A percentile compares a stretch with the other conserved stretches of the same genome.
phyloP scores from a whole-genome alignment of 2,888 invertebrate genomes.

The Dione vanillae region DNA sequence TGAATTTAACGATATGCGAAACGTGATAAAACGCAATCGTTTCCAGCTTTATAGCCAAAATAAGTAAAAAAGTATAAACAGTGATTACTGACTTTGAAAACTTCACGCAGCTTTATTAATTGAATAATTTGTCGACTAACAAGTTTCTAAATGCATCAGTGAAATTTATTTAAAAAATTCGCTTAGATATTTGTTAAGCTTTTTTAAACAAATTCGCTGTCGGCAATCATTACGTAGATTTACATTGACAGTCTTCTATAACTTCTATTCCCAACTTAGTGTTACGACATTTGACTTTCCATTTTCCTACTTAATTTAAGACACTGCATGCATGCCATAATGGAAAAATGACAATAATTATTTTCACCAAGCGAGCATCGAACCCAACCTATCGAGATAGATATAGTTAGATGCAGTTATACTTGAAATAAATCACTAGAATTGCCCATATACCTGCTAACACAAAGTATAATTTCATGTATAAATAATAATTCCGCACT shows the following conservation, averaged over 20 bases:
- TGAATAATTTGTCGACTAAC: conserved; percentile 22
- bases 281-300: too few species aligned
- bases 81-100: conserved; percentile 27
- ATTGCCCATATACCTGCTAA: too few species aligned
- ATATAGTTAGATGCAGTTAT: too few species aligned
- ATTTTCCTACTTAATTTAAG: too few species aligned
- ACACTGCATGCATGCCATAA: too few species aligned
- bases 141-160: conserved; percentile 5
- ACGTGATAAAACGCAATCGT: conserved; percentile 3
- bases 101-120: conserved; percentile 9
- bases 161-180: background rate
- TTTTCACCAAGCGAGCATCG: too few species aligned
- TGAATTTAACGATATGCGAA: conserved; percentile 10
- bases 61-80: conserved; percentile 28
- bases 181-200: background rate
- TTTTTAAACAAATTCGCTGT: background rate
- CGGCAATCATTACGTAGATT: background rate
- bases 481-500: conserved; percentile 8
- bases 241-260: too few species aligned
- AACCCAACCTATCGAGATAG: too few species aligned
- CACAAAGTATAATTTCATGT: background rate
- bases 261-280: too few species aligned
- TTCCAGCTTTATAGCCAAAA: conserved; percentile 15
- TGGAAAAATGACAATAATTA: too few species aligned
- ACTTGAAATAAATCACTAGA: too few species aligned